Evolutionary conservation across 2,888 invertebrate species (phyloP).

Genomic region (Acleris holmiana): DNA sequence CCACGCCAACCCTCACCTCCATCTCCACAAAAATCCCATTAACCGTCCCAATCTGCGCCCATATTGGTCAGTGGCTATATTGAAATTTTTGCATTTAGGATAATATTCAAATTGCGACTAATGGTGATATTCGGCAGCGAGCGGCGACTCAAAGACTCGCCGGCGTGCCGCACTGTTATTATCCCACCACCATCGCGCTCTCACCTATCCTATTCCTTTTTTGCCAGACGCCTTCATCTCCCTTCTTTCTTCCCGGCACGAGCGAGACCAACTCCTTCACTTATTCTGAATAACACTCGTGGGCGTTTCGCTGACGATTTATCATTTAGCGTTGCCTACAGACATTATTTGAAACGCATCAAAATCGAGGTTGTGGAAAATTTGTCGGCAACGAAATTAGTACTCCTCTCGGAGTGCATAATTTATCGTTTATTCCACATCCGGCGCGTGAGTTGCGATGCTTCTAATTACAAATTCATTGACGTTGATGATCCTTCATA

Average conservation of each 20-base stretch:
- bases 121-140: slow-evolving; percentile 77
- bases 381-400: slow-evolving; percentile 84
- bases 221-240: slow-evolving; percentile 75
- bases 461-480: slow-evolving; percentile 76
- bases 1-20: slow-evolving; percentile 20
- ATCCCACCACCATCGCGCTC: slow-evolving; percentile 83
- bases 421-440: slow-evolving; percentile 79
- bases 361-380: slow-evolving; percentile 82
- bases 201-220: slow-evolving; percentile 79
- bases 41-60: slow-evolving; percentile 7
- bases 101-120: slow-evolving; percentile 74
- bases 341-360: slow-evolving; percentile 84
- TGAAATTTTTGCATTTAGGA: slow-evolving; percentile 62
- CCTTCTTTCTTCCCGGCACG: slow-evolving; percentile 56
- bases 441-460: slow-evolving; percentile 66
- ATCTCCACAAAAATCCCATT: background rate
- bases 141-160: slow-evolving; percentile 66
- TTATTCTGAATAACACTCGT: slow-evolving; percentile 74
- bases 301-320: slow-evolving; percentile 82
- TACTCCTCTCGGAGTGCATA: slow-evolving; percentile 77
- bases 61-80: slow-evolving; percentile 48
- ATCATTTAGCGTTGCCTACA: slow-evolving; percentile 84
- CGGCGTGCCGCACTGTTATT: slow-evolving; percentile 78
- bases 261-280: slow-evolving; percentile 63
- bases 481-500: slow-evolving; percentile 61